Conservation (phyloP, 2,797 vertebrate species). For the Carduelis carduelis region DNA sequence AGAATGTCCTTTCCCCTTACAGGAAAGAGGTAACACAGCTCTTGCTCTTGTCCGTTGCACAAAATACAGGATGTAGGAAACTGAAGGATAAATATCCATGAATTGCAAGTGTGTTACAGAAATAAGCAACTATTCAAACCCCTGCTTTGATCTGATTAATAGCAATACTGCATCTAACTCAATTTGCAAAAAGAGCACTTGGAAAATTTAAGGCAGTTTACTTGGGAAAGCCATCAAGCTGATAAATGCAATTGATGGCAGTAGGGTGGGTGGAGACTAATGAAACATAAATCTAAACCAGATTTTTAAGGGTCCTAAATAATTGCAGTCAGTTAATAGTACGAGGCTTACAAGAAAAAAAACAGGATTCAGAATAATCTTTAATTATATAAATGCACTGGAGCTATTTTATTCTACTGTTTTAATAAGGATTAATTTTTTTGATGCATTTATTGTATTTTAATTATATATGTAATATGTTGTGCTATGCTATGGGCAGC, state of each 20-base stretch:
- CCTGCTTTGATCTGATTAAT: slow-evolving; percentile 63
- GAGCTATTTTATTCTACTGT: neutral
- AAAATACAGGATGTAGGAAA: neutral
- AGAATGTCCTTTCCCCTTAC: neutral
- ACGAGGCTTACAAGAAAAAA: neutral
- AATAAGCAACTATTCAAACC: neutral
- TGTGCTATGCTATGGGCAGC: neutral
- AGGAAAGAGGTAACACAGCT: neutral
- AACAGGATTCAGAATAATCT: neutral
- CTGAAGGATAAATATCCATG: neutral
- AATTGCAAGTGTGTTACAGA: neutral
- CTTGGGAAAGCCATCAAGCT: slow-evolving; percentile 67
- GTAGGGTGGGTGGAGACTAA: slow-evolving; percentile 6
- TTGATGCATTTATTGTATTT: slow-evolving; percentile 8
- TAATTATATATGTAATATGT: slow-evolving; percentile 8
- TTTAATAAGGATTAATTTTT: slow-evolving; percentile 42
- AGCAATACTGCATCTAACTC: slow-evolving; percentile 67
- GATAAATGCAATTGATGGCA: slow-evolving; percentile 57
- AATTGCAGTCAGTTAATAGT: slow-evolving; percentile 5
- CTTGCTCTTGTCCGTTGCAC: neutral
- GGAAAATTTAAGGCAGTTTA: slow-evolving; percentile 68
- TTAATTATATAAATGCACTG: slow-evolving; percentile 43
- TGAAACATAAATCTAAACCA: slow-evolving; percentile 56
- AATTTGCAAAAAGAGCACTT: slow-evolving; percentile 69
- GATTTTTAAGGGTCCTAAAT: slow-evolving; percentile 36